Percentiles rank a stretch among this genome's conserved stretches.
Evolutionary conservation across 2,113 vertebrate species (phyloP).

Genomic region (Scalopus aquaticus): DNA sequence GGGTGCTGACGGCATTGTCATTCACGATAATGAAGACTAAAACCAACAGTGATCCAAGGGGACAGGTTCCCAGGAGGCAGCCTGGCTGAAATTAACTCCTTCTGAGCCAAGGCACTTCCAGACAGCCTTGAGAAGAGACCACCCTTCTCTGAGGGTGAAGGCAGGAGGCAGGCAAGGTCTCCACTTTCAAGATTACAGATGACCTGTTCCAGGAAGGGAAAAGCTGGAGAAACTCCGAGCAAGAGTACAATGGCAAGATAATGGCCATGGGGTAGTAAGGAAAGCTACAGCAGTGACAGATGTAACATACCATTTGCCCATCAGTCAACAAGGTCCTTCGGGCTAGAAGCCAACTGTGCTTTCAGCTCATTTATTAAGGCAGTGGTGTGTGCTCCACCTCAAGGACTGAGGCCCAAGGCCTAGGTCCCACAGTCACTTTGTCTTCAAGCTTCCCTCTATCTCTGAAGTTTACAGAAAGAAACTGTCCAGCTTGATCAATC

Average conservation of each 20-base stretch:
- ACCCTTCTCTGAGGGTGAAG: background rate
- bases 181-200: background rate
- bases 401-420: background rate
- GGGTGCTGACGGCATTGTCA: conserved; percentile 59
- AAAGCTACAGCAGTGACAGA: background rate
- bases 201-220: background rate
- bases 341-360: background rate
- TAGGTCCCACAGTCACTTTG: background rate
- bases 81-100: conserved; percentile 63
- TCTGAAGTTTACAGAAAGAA: background rate
- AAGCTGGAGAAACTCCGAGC: background rate
- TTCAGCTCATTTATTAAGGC: conserved; percentile 10
- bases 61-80: conserved; percentile 60
- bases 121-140: background rate
- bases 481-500: background rate
- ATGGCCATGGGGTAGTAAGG: background rate
- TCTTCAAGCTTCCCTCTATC: background rate
- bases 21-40: conserved; percentile 70
- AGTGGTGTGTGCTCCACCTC: background rate
- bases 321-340: conserved; percentile 17
- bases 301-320: conserved; percentile 1
- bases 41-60: conserved; percentile 45
- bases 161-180: background rate
- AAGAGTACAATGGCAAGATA: background rate
- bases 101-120: conserved; percentile 29